Evolutionary conservation across 1,140 invertebrate species (phyloP).

Genomic region (Hypothenemus hampei): DNA sequence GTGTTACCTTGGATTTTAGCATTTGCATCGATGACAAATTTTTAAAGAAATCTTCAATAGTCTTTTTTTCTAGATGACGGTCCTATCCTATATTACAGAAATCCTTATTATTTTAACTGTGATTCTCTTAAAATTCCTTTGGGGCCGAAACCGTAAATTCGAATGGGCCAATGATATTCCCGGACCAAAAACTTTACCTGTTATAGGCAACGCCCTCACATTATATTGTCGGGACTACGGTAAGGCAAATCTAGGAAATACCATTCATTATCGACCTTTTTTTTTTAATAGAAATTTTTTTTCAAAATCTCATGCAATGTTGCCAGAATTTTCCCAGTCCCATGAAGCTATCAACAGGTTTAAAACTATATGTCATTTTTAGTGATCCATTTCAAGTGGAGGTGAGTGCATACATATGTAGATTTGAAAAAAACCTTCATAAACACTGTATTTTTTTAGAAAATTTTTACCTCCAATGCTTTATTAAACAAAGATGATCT

Average conservation of each 20-base stretch:
- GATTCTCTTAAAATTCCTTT: conserved; percentile 1
- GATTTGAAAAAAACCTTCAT: not conserved
- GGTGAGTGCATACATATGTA: conserved; percentile 7
- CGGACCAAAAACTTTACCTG: conserved; percentile 34
- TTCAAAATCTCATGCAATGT: conserved; percentile 4
- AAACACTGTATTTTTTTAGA: too few species aligned
- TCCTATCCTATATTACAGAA: not conserved
- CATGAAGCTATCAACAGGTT: conserved; percentile 17
- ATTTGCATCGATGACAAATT: too few species aligned
- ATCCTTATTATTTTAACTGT: conserved; percentile 1
- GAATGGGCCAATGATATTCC: conserved; percentile 9
- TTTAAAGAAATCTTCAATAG: too few species aligned
- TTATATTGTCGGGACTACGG: conserved; percentile 25
- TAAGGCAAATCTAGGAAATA: conserved; percentile 4
- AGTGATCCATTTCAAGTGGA: conserved; percentile 16
- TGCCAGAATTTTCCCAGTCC: conserved; percentile 17
- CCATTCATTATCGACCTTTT: not conserved
- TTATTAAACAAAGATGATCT: conserved; percentile 22
- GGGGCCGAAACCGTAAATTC: not conserved
- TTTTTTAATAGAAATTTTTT: conserved; percentile 10
- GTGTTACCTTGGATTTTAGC: too few species aligned
- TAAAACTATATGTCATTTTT: conserved; percentile 17
- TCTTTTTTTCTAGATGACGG: conserved; percentile 1
- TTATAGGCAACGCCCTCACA: conserved; percentile 26
- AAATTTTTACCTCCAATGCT: conserved; percentile 26